Evolutionary conservation across 1,140 invertebrate genomes (phyloP).

Genomic region (Dreissena polymorpha): DNA sequence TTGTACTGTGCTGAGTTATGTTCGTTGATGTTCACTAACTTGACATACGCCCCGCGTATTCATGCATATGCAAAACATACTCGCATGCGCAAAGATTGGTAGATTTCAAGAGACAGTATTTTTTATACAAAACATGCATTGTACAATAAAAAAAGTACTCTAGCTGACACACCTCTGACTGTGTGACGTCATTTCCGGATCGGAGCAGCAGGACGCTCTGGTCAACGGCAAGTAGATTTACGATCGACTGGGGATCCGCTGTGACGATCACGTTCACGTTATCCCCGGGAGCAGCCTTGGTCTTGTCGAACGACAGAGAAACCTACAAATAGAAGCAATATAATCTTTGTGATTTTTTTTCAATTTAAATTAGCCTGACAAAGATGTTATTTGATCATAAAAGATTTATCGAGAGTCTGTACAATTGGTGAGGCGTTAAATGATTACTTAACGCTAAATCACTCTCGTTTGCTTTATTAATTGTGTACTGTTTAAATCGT

Average conservation of each 20-base stretch:
- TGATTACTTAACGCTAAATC: too few relatives aligned
- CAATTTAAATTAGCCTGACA: too few relatives aligned
- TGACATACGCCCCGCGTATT: background rate
- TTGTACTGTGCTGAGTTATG: background rate
- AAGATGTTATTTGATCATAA: too few relatives aligned
- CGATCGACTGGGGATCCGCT: conserved; percentile 91
- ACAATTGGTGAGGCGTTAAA: too few relatives aligned
- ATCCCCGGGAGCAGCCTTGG: conserved; percentile 85
- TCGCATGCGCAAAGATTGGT: too few relatives aligned
- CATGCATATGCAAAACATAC: too few relatives aligned
- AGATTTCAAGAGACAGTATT: too few relatives aligned
- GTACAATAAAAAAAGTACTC: too few relatives aligned
- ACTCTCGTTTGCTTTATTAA: too few relatives aligned
- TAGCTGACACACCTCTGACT: conserved; percentile 78
- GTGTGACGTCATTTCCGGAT: conserved; percentile 84
- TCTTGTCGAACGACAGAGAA: conserved; percentile 74
- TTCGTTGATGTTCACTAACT: background rate
- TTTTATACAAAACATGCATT: too few relatives aligned
- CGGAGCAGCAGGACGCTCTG: conserved; percentile 90
- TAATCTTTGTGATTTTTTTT: background rate
- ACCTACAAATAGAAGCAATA: conserved; percentile 61
- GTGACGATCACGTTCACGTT: conserved; percentile 87
- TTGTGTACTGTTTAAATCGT: too few relatives aligned
- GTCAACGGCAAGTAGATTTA: conserved; percentile 94
- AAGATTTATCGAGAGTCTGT: too few relatives aligned